These are phyloP conservation scores for Ispidina lecontei DNA, from an alignment of 2,797 vertebrate species.

Conservation along the genomic window DNA sequence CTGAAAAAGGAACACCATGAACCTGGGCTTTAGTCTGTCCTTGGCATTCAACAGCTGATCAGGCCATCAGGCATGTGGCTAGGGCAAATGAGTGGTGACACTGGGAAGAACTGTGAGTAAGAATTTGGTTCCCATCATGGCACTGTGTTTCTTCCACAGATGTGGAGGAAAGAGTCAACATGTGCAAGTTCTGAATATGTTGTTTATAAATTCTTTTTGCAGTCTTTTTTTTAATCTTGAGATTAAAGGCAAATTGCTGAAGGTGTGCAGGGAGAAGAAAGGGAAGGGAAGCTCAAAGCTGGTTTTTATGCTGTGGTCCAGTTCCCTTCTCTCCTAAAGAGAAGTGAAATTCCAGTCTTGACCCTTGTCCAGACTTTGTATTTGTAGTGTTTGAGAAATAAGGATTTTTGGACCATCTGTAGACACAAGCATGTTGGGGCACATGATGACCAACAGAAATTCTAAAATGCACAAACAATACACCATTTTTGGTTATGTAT, in stretches of 20 bases:
- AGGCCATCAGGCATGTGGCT: accelerated
- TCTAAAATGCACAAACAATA: not conserved
- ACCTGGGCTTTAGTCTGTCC: not conserved
- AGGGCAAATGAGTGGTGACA: not conserved
- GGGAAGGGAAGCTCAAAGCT: not conserved
- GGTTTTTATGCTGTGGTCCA: not conserved
- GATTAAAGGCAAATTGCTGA: not conserved
- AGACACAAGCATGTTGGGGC: not conserved
- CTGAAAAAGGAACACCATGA: accelerated
- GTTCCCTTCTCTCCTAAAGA: not conserved
- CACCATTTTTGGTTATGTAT: not conserved
- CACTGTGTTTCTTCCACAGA: accelerated
- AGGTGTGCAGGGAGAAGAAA: not conserved
- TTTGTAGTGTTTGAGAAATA: not conserved
- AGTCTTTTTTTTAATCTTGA: not conserved
- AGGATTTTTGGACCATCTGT: conserved; percentile 2
- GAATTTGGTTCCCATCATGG: accelerated
- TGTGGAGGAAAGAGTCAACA: not conserved
- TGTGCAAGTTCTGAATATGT: not conserved
- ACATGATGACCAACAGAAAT: not conserved
- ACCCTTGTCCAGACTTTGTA: not conserved
- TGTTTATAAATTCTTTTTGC: not conserved
- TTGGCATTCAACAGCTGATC: not conserved
- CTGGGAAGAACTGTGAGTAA: accelerated
- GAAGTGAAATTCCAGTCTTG: conserved; percentile 31